Base-by-base conservation (phyloP, 2,888 invertebrate species). In the Dione juno region DNA sequence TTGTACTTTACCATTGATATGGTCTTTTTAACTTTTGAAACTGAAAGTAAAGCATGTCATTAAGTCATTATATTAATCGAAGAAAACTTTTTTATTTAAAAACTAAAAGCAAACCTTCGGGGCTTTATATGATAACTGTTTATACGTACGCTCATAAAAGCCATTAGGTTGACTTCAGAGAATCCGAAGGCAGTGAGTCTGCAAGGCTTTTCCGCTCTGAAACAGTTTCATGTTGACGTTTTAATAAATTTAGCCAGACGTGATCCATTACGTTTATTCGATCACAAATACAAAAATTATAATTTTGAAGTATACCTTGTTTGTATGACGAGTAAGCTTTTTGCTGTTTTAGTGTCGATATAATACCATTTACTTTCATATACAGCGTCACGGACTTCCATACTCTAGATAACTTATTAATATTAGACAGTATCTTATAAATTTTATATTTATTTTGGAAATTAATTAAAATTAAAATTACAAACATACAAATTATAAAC, bases 171-270 rank as follows among this genome's bases (percentile, higher is more conserved):
- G 64, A 89, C 87, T 45, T 88, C 87, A 67, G 87, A 82, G 61
- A 84, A 89, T 1, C 87, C 84, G 5, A 77, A 79, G 0, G 89
- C 88, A 0, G 88, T 87, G 57, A 89, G 72, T 74, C 83, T 88
- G 71, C 86, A 85, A 0, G 90, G 84, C 7, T 81, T 78, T 71
- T 84, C 86, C 0, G 86, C 80, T 70, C 89, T 89, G 81, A 21
- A 82, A 75, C 41, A 43, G 9, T 50, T 50, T 58, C 54, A 53
- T 3, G 28, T 28, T 28, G 5, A 5, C 28, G 2, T 28, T 28
- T 28, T 28, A 28, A 2, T 28, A 28, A 2, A 28, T 28, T 28
- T 28, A 28, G 28, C 28, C 28, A 2, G 5, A 28, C 28, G 28
- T 28, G 28, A 28, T 3, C 28, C 14, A 45, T 45, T 14, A 45